A percentile compares a stretch with the other conserved stretches of the same genome.
phyloP scores from a whole-genome alignment of 2,797 vertebrate species.

The Vireo griseus region DNA sequence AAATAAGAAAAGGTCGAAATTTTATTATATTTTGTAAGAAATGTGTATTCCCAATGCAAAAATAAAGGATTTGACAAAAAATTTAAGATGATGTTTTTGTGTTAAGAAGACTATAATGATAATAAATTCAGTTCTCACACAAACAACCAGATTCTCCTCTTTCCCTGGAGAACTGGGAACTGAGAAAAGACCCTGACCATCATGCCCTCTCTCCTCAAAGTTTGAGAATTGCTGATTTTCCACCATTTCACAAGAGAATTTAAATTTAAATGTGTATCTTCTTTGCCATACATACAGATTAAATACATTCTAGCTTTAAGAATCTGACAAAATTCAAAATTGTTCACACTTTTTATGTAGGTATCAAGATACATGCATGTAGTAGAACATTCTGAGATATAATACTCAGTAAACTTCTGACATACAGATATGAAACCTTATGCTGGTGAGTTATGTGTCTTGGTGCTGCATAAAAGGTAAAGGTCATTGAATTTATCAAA shows the following conservation, averaged over 20 bases:
- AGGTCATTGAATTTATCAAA: neutral
- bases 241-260: neutral
- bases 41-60: neutral
- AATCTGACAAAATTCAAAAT: neutral
- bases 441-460: neutral
- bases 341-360: neutral
- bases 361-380: neutral
- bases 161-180: neutral
- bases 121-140: neutral
- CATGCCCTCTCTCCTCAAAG: neutral
- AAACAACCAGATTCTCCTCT: neutral
- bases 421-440: neutral
- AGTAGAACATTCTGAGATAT: neutral
- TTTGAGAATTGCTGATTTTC: neutral
- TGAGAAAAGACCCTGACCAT: neutral
- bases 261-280: neutral
- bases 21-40: neutral
- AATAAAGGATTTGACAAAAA: neutral
- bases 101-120: neutral
- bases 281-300: neutral
- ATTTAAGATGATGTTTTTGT: rapidly evolving
- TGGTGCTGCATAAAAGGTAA: neutral
- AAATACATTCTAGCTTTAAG: neutral
- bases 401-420: neutral
- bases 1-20: neutral